A percentile compares a stretch with the other conserved stretches of the same genome.
These are phyloP conservation scores for Coccyzus lansbergi DNA, from an alignment of 2,797 vertebrate species.

Conservation along the genomic window DNA sequence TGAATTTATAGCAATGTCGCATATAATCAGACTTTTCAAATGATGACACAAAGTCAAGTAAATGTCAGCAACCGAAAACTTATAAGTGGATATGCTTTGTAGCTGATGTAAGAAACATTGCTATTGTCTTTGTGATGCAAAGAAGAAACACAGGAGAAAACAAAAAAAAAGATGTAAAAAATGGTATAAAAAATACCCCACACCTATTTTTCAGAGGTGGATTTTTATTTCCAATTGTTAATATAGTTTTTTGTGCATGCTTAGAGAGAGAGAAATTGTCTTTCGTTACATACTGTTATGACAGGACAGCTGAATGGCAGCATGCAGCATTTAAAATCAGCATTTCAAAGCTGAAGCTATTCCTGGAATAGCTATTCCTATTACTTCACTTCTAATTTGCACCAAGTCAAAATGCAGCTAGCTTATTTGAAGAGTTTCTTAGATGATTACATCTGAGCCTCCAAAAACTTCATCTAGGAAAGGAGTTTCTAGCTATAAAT, in stretches of 20 bases:
- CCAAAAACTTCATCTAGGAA: slow-evolving; percentile 46
- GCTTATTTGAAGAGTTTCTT: slow-evolving; percentile 63
- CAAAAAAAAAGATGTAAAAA: neutral
- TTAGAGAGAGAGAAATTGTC: neutral
- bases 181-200: too few relatives aligned
- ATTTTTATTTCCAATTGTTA: neutral
- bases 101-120: neutral
- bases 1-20: neutral
- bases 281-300: neutral
- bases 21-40: neutral
- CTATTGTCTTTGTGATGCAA: neutral
- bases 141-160: neutral
- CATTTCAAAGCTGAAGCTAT: slow-evolving; percentile 62
- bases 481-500: slow-evolving; percentile 11
- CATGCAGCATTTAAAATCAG: slow-evolving; percentile 33
- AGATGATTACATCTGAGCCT: slow-evolving; percentile 54
- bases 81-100: neutral
- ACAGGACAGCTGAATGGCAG: slow-evolving; percentile 27
- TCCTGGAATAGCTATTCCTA: slow-evolving; percentile 57
- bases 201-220: neutral
- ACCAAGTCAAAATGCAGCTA: slow-evolving; percentile 21
- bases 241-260: neutral
- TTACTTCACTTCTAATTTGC: slow-evolving; percentile 47
- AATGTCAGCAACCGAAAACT: neutral
- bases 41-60: neutral